These are phyloP conservation scores for Phortica okadai DNA, from an alignment of 2,888 invertebrate genomes.

Conservation along the genomic window DNA sequence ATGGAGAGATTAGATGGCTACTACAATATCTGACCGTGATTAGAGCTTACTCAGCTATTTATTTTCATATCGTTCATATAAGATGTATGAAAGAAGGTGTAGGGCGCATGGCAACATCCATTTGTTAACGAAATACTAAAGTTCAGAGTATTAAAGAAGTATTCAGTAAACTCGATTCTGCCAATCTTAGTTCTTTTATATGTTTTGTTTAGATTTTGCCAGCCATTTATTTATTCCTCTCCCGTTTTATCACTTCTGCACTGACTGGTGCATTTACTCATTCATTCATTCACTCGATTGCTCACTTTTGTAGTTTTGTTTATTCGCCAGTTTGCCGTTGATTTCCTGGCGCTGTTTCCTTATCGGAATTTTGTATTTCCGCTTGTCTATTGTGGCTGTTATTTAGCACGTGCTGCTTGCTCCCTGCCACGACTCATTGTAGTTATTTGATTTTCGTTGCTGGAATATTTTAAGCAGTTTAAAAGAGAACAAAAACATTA, in stretches of 20 bases:
- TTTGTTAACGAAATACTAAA: too few species aligned
- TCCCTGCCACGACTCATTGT: neutral
- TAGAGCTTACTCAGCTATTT: too few species aligned
- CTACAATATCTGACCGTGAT: too few species aligned
- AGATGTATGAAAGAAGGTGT: too few species aligned
- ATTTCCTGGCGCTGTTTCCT: constrained; percentile 66
- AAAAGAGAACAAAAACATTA: neutral
- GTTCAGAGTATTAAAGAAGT: too few species aligned
- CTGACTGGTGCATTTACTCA: constrained; percentile 6
- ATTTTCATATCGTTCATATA: too few species aligned
- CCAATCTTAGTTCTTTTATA: too few species aligned
- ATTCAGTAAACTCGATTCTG: too few species aligned
- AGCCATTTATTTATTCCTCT: neutral
- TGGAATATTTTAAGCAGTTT: neutral
- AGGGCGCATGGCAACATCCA: too few species aligned
- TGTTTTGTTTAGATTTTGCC: neutral
- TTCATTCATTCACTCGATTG: constrained; percentile 22
- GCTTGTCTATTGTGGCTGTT: constrained; percentile 61
- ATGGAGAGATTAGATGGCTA: too few species aligned
- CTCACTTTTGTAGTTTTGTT: constrained; percentile 46
- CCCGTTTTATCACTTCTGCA: neutral
- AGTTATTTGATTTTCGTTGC: constrained; percentile 26
- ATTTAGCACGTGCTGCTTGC: constrained; percentile 39
- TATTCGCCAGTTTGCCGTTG: constrained; percentile 59
- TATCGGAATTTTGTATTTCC: constrained; percentile 69